Percentiles rank a stretch among this genome's conserved stretches.
These are phyloP conservation scores for Morpho deidamia DNA, from an alignment of 2,888 invertebrate genomes.

Conservation along the genomic window DNA sequence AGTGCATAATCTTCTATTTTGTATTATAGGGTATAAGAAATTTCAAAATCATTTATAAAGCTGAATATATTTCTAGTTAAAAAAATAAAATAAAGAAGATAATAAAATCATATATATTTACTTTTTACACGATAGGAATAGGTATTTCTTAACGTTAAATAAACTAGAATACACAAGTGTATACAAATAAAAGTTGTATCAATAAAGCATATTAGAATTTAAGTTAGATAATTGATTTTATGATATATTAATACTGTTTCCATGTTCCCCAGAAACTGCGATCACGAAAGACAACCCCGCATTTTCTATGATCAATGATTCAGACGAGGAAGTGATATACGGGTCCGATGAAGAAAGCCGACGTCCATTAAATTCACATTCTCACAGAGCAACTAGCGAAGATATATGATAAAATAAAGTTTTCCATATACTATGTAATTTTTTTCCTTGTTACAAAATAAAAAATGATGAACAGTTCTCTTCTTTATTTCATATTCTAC, in stretches of 20 bases:
- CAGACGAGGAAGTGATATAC: conserved; percentile 97
- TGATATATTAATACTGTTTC: background rate
- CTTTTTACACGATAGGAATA: too few relatives aligned
- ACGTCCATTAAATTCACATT: conserved; percentile 84
- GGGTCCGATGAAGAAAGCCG: conserved; percentile 94
- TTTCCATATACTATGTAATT: conserved; percentile 34
- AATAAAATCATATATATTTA: too few relatives aligned
- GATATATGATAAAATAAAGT: conserved; percentile 55
- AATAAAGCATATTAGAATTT: background rate
- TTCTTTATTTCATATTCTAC: conserved; percentile 6
- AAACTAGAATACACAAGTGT: too few relatives aligned
- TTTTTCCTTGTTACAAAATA: conserved; percentile 52
- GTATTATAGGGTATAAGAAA: too few relatives aligned
- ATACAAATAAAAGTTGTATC: background rate
- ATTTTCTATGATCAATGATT: conserved; percentile 99
- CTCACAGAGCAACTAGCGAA: conserved; percentile 80
- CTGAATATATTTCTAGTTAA: too few relatives aligned
- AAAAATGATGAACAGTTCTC: conserved; percentile 20
- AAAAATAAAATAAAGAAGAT: too few relatives aligned
- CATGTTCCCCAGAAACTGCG: conserved; percentile 85
- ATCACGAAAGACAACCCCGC: conserved; percentile 98
- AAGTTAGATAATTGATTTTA: background rate
- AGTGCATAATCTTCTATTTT: too few relatives aligned
- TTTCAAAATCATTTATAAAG: too few relatives aligned
- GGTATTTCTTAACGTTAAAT: too few relatives aligned